Conservation (phyloP, 1,140 invertebrate genomes). For the Drosophila sulfurigaster region DNA sequence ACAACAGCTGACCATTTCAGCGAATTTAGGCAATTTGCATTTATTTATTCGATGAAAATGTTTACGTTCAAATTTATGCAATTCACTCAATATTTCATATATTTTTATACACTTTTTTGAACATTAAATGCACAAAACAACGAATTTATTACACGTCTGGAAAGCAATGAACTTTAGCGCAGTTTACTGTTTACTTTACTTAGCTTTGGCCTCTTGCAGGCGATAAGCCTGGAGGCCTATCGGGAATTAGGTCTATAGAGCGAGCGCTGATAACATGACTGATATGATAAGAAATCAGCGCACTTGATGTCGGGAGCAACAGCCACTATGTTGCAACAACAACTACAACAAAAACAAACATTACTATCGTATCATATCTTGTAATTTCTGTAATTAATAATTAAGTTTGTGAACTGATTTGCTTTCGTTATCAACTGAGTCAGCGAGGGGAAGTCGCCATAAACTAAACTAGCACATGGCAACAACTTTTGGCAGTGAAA, state of each 20-base stretch:
- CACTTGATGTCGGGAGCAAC: not conserved
- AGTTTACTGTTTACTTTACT: conserved; percentile 19
- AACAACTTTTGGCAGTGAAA: conserved; percentile 7
- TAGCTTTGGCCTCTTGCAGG: not conserved
- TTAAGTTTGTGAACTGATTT: not conserved
- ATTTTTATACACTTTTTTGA: conserved; percentile 53
- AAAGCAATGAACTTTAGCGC: conserved; percentile 25
- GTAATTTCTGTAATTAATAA: not conserved
- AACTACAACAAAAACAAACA: no score
- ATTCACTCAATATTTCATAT: conserved; percentile 26
- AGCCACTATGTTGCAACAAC: not conserved
- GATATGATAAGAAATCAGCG: conserved; percentile 8
- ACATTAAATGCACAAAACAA: conserved; percentile 30
- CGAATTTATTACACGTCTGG: not conserved
- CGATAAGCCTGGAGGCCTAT: conserved; percentile 39
- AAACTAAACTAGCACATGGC: not conserved
- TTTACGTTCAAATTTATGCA: conserved; percentile 34
- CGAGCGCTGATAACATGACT: conserved; percentile 17
- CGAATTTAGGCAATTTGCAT: conserved; percentile 72
- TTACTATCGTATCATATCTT: not conserved
- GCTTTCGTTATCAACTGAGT: conserved; percentile 7
- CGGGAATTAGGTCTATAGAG: conserved; percentile 54
- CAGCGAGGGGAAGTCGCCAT: not conserved
- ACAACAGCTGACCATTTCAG: conserved; percentile 42
- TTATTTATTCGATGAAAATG: conserved; percentile 36